Evolutionary conservation across 2,888 invertebrate genomes (phyloP).

Genomic region (Dolichomitus sp.): DNA sequence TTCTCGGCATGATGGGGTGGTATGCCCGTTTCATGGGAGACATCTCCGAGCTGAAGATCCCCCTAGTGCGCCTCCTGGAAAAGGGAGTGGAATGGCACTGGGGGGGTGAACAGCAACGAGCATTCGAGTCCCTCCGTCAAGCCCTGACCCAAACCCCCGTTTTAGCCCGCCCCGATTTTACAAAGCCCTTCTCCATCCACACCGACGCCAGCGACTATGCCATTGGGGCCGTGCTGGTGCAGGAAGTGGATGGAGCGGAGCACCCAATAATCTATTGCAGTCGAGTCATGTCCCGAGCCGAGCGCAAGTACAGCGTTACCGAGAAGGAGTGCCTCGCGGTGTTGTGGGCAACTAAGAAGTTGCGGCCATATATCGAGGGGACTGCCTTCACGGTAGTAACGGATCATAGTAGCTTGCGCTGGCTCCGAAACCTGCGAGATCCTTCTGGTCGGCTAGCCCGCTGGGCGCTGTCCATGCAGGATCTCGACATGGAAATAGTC

Average conservation of each 20-base stretch:
- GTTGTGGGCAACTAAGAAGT: slow-evolving; percentile 49
- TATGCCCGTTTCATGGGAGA: slow-evolving; percentile 43
- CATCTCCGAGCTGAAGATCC: not conserved
- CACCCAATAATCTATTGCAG: slow-evolving; percentile 20
- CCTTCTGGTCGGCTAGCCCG: slow-evolving; percentile 23
- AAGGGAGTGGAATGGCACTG: slow-evolving; percentile 31
- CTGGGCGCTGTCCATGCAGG: slow-evolving; percentile 43
- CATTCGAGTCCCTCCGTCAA: slow-evolving; percentile 26
- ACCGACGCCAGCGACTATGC: slow-evolving; percentile 44
- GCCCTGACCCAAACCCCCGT: slow-evolving; percentile 31
- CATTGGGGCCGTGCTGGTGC: slow-evolving; percentile 22
- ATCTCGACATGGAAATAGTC: slow-evolving; percentile 32
- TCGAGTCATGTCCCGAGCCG: slow-evolving; percentile 15
- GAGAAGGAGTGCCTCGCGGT: slow-evolving; percentile 45
- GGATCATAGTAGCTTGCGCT: slow-evolving; percentile 28
- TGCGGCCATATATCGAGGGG: slow-evolving; percentile 24
- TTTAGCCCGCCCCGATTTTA: slow-evolving; percentile 41
- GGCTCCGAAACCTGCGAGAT: slow-evolving; percentile 24
- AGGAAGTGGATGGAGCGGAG: not conserved
- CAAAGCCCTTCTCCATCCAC: slow-evolving; percentile 36
- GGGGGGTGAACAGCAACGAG: slow-evolving; percentile 7
- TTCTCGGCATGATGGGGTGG: slow-evolving; percentile 69
- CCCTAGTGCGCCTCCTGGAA: slow-evolving; percentile 1
- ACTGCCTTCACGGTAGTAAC: slow-evolving; percentile 31
- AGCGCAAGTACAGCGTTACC: slow-evolving; percentile 29